Evolutionary conservation across 2,113 vertebrate species (phyloP).

Genomic region (Mastomys coucha): DNA sequence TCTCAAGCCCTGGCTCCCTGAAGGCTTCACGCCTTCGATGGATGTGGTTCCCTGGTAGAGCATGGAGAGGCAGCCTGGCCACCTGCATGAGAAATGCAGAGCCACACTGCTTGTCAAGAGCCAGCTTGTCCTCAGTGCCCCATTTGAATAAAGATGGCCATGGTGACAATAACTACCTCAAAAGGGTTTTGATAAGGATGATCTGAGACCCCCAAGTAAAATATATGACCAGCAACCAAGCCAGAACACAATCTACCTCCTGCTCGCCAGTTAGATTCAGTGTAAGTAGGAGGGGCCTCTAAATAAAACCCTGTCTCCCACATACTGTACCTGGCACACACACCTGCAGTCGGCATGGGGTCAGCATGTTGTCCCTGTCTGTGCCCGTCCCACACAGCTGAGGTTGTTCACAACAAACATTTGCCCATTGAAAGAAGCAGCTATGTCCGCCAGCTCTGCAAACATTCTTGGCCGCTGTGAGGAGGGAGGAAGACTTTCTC

Average conservation of each 20-base stretch:
- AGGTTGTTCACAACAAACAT: background rate
- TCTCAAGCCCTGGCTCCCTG: background rate
- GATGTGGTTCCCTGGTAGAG: background rate
- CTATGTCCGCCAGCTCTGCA: background rate
- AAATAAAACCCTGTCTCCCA: background rate
- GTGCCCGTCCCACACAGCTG: background rate
- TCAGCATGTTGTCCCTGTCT: background rate
- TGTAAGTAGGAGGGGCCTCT: background rate
- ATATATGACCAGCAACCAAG: background rate
- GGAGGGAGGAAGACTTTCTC: background rate
- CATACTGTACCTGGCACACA: background rate
- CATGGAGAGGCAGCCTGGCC: background rate
- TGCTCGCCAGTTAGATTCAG: background rate
- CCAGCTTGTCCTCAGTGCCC: background rate
- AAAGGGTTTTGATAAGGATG: background rate
- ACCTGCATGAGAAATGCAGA: background rate
- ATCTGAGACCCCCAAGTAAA: background rate
- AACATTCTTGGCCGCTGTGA: background rate
- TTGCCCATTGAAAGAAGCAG: background rate
- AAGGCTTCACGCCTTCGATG: background rate
- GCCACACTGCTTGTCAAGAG: background rate
- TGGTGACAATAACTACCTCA: background rate
- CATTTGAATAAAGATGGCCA: background rate
- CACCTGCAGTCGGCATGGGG: too few species aligned
- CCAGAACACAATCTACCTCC: accelerated